Base-by-base conservation (phyloP, 2,797 vertebrate species). In the Lemur catta region DNA sequence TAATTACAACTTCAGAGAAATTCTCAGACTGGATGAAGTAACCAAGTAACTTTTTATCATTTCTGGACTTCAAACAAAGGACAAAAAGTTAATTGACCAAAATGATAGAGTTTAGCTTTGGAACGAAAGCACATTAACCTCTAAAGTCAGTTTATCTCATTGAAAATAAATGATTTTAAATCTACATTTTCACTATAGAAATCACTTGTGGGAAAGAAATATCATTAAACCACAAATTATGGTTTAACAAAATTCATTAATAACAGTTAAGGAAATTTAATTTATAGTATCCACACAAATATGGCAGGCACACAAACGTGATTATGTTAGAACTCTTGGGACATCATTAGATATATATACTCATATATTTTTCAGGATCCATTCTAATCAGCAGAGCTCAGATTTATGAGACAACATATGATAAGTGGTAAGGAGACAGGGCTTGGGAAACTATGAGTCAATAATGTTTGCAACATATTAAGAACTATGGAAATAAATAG, bases 11-110 rank as follows among this genome's bases (percentile, higher is more conserved):
- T 94, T 91, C 52, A 95, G 17, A 89, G 7, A 17, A 71, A 93
- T 96, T 91, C n/a, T 89, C 81, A 97, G n/a, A 18, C 12, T 50
- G n/a, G 63, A 95, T 97, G 14, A 38, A 92, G 30, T 41, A 93
- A 55, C 28, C 81, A 79, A 80, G 18, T 33, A 93, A 61, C 11
- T 95, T 97, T 35, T 88, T 91, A 96, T 93, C 89, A 91, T 93
- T 93, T 91, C 35, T 97, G 35, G 74, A 59, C 75, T 35, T 94
- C 91, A 82, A 97, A 89, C 80, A 81, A 95, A 98, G 94, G 84
- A 74, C 90, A 95, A 94, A 26, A 97, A 93, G n/a, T 96, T 78
- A 97, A 95, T 84, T 97, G 12, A 59, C 91, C 96, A 75, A 95
- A 97, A 95, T 92, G 69, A 92, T 59, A 96, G 81, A 55, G 71